A percentile compares a stretch with the other conserved stretches of the same genome.
Evolutionary conservation across 2,888 invertebrate genomes (phyloP).

Genomic region (Leistus spinibarbis): DNA sequence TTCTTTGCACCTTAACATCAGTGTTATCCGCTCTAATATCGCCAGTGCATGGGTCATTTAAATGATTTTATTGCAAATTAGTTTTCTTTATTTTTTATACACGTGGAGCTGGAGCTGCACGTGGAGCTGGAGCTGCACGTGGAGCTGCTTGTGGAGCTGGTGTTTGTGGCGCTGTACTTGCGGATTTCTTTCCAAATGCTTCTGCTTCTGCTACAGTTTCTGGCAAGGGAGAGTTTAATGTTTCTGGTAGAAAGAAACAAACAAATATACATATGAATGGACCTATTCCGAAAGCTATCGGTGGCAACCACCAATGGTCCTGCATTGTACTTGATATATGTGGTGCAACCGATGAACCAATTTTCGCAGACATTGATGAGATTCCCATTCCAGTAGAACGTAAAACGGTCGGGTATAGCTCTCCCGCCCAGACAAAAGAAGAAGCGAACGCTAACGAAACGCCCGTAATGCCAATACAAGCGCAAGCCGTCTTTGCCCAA

Average conservation of each 20-base stretch:
- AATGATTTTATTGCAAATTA: too few relatives aligned
- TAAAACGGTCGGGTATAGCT: constrained; percentile 81
- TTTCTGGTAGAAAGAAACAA: constrained; percentile 72
- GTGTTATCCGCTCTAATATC: too few relatives aligned
- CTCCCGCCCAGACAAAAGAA: constrained; percentile 49
- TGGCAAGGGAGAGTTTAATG: constrained; percentile 69
- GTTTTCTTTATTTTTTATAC: too few relatives aligned
- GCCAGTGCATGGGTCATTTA: too few relatives aligned
- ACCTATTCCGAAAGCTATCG: constrained; percentile 68
- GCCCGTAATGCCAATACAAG: not conserved
- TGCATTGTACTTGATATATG: constrained; percentile 68
- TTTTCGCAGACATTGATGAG: constrained; percentile 76
- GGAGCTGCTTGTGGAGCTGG: too few relatives aligned
- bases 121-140: too few relatives aligned
- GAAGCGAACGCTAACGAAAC: not conserved
- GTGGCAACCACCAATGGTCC: constrained; percentile 64
- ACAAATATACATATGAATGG: constrained; percentile 67
- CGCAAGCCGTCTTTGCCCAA: not conserved
- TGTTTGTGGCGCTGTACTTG: too few relatives aligned
- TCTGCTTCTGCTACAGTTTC: constrained; percentile 65
- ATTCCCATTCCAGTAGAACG: constrained; percentile 80
- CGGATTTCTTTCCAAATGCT: not conserved
- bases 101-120: too few relatives aligned
- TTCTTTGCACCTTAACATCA: too few relatives aligned
- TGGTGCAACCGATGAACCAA: constrained; percentile 81